Base-by-base conservation (phyloP, 1,140 invertebrate species). In the Pseudomyrmex concolor region DNA sequence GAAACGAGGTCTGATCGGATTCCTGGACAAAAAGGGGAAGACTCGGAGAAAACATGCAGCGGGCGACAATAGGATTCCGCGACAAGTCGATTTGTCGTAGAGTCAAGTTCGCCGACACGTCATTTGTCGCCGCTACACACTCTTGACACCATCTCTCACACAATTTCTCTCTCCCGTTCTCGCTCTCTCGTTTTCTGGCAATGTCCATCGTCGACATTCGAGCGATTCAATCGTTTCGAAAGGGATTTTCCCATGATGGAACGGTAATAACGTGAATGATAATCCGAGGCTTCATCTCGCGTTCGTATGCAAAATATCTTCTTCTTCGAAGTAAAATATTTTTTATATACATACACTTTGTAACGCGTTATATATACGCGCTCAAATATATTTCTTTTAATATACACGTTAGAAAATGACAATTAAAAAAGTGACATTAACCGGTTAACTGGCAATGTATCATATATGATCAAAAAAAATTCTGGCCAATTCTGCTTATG, bases 41-140 rank as follows among this genome's bases (percentile, higher is more conserved):
- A 63, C 59, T 59, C 83, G 13, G 71, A 72, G 77, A 88, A 34
- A 88, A 88, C 86, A 88, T 88, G 87, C 83, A 73, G 60, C 66
- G 72, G 77, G 51, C 86, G 73, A 80, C 86, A 88, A 88, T 88
- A 85, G 86, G 87, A 88, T 88, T 88, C 82, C 57, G 86, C 83
- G 86, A 85, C 87, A 88, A 88, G 87, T 88, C 86, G 87, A 88
- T 88, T 88, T 88, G 86, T 84, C 77, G 84, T 62, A 55, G 86
- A 88, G 86, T 84, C 84, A 88, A 88, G 77, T 88, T 88, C 87
- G 81, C 67, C 72, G 72, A 83, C 87, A 83, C 86, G 86, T 78
- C 67, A 77, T 83, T 83, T 83, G 73, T 45, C 55, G 80, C 55
- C 19, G 76, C 68, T 78, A 70, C 64, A 62, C 60, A 50, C 48